Percentiles rank a stretch among this genome's conserved stretches.
phyloP scores from a whole-genome alignment of 2,113 vertebrate genomes.

The Coregonus clupeaformis region DNA sequence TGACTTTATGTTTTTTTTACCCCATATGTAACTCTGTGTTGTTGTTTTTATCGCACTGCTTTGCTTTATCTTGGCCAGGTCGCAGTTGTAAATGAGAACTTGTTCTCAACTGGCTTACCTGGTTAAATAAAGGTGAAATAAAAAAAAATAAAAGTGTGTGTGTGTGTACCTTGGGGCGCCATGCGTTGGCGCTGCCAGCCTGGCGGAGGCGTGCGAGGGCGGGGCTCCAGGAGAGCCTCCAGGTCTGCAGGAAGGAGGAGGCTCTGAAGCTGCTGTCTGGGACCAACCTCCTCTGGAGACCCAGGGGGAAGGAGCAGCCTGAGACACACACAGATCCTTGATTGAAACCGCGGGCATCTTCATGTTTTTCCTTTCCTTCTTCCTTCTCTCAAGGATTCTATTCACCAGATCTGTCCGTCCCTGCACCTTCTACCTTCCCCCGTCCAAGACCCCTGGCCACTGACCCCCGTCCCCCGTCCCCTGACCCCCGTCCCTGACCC shows the following conservation, averaged over 20 bases:
- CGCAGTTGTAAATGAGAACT: too few relatives aligned
- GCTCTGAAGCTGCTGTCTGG: slow-evolving; percentile 42
- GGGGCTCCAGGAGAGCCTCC: slow-evolving; percentile 50
- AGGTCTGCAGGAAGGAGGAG: slow-evolving; percentile 45
- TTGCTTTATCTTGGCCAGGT: too few relatives aligned
- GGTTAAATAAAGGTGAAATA: too few relatives aligned
- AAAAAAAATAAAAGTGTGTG: too few relatives aligned
- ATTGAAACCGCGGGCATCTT: too few relatives aligned
- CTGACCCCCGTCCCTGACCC: neutral
- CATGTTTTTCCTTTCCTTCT: neutral
- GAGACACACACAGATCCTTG: slow-evolving; percentile 18
- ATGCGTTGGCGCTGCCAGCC: slow-evolving; percentile 56
- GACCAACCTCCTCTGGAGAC: slow-evolving; percentile 41
- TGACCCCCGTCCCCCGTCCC: neutral
- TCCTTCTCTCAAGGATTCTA: slow-evolving; percentile 56
- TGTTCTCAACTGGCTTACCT: too few relatives aligned
- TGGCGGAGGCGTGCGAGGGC: slow-evolving; percentile 59
- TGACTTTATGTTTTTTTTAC: too few relatives aligned
- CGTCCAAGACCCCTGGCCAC: too few relatives aligned
- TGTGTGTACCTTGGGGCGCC: slow-evolving; percentile 57
- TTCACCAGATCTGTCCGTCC: slow-evolving; percentile 50
- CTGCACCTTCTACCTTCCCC: neutral
- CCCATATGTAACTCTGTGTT: too few relatives aligned
- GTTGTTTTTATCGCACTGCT: too few relatives aligned
- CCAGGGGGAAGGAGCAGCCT: slow-evolving; percentile 67